phyloP scores from a whole-genome alignment of 2,797 vertebrate genomes.

The Ateles fusciceps region DNA sequence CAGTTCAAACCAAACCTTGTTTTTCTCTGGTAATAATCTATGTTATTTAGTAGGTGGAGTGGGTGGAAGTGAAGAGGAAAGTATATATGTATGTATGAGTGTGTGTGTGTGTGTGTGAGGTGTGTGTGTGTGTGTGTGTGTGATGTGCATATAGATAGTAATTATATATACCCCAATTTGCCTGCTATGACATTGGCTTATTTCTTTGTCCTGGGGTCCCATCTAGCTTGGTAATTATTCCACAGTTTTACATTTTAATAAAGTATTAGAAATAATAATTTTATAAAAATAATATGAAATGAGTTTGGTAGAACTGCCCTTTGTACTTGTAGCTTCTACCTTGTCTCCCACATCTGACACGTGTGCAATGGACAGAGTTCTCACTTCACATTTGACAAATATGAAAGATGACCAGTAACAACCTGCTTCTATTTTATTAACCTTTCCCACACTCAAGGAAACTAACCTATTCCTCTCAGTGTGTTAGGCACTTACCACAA shows the following conservation, averaged over 20 bases:
- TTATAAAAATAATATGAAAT: neutral
- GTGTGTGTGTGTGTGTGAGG: too few species aligned
- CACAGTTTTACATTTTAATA: neutral
- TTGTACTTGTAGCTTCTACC: neutral
- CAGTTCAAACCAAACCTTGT: neutral
- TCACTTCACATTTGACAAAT: neutral
- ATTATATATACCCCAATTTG: neutral
- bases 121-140: too few species aligned
- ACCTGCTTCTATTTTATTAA: neutral
- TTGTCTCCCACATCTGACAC: neutral
- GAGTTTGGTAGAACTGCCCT: neutral
- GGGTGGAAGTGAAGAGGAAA: neutral
- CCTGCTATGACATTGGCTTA: neutral
- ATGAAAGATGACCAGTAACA: neutral
- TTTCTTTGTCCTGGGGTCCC: neutral
- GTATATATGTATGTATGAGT: neutral
- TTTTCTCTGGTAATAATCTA: neutral
- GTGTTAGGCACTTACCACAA: neutral
- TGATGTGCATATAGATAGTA: neutral
- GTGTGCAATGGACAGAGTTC: neutral
- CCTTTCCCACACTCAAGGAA: neutral
- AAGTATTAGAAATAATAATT: neutral
- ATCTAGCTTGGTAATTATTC: neutral
- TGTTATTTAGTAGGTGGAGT: neutral
- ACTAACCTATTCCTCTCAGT: neutral